phyloP scores from a whole-genome alignment of 2,888 invertebrate species.

The Parnassius smintheus region DNA sequence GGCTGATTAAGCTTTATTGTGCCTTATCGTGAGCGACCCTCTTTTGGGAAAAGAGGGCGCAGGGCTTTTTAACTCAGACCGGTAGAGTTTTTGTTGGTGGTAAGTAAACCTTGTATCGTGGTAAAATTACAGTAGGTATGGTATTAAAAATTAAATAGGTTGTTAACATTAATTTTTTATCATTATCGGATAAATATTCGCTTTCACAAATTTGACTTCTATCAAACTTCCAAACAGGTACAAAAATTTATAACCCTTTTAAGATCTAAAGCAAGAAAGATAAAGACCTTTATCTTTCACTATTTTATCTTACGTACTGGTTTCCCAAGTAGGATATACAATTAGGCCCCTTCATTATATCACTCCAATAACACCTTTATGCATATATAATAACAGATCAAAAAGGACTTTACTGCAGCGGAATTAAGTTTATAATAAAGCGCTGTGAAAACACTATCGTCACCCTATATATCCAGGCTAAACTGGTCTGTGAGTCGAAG shows the following conservation, averaged over 20 bases:
- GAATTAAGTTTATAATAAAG: slow-evolving; percentile 32
- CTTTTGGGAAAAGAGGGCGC: no score
- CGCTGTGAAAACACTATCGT: slow-evolving; percentile 39
- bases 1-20: no score
- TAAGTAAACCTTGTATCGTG: slow-evolving; percentile 10
- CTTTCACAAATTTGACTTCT: no score
- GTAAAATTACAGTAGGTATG: background rate
- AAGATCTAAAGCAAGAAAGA: slow-evolving; percentile 46
- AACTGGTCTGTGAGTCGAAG: slow-evolving; percentile 43
- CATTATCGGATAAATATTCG: background rate
- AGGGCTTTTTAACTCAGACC: no score
- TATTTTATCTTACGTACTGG: slow-evolving; percentile 61
- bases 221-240: no score
- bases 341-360: slow-evolving; percentile 79
- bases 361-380: slow-evolving; percentile 77
- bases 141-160: background rate
- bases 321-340: slow-evolving; percentile 73
- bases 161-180: background rate
- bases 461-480: slow-evolving; percentile 47
- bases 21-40: no score
- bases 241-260: slow-evolving; percentile 30
- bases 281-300: slow-evolving; percentile 48
- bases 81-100: slow-evolving; percentile 12
- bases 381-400: slow-evolving; percentile 31
- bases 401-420: slow-evolving; percentile 34